A percentile compares a stretch with the other conserved stretches of the same genome.
Conservation (phyloP, 2,113 vertebrate species). For the Emydura subglobosa region DNA sequence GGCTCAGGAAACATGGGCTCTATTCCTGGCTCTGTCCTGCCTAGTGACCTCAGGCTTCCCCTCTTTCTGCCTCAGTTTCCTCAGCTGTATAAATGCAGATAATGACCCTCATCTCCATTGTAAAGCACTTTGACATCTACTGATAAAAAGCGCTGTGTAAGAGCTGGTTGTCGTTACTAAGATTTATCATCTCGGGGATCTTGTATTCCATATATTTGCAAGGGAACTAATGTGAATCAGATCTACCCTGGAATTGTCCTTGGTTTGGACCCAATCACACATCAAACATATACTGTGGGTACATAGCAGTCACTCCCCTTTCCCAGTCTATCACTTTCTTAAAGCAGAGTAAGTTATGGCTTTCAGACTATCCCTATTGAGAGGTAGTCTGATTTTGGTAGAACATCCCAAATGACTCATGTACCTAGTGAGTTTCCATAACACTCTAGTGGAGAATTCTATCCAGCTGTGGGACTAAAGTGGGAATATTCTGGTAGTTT, state of each 20-base stretch:
- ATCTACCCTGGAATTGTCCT: neutral
- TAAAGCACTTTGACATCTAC: neutral
- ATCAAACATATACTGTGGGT: neutral
- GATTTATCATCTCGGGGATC: neutral
- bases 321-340: neutral
- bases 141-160: neutral
- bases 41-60: neutral
- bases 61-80: neutral
- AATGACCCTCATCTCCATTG: neutral
- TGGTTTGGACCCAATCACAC: neutral
- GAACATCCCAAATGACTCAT: neutral
- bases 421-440: neutral
- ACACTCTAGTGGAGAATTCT: neutral
- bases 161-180: neutral
- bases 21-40: neutral
- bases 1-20: neutral
- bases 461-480: neutral
- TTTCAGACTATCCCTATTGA: neutral
- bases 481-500: neutral
- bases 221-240: neutral
- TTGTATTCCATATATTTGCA: neutral
- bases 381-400: neutral
- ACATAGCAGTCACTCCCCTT: neutral
- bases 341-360: neutral
- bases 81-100: neutral